These are phyloP conservation scores for Pimephales promelas DNA, from an alignment of 2,113 vertebrate species.

Conservation along the genomic window DNA sequence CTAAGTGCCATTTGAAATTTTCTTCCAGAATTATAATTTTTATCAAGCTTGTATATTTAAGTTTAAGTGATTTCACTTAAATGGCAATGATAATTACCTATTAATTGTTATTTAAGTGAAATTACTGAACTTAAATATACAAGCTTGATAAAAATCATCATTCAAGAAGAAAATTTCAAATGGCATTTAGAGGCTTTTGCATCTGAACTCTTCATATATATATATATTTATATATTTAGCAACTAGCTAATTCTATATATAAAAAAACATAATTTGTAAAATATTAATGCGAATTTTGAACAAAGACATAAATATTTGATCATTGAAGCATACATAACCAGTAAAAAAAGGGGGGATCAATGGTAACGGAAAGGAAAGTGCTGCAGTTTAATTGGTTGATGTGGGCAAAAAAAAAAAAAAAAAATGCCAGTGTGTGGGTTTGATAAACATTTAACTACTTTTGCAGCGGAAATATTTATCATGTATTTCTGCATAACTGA, in stretches of 20 bases:
- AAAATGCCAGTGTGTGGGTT: background rate
- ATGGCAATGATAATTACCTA: too few species aligned
- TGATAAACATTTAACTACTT: conserved; percentile 8
- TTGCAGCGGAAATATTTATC: background rate
- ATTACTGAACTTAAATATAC: too few species aligned
- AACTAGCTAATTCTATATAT: background rate
- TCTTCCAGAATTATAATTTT: too few species aligned
- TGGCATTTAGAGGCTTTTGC: too few species aligned
- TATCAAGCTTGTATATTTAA: too few species aligned
- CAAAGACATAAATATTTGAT: background rate
- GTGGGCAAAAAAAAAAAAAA: background rate
- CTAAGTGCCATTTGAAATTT: too few species aligned
- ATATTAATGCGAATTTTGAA: background rate
- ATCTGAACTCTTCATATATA: too few species aligned
- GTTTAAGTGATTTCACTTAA: too few species aligned
- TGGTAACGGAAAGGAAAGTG: background rate
- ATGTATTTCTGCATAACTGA: background rate
- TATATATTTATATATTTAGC: too few species aligned
- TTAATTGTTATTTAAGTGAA: too few species aligned
- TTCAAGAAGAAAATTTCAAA: too few species aligned
- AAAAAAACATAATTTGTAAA: background rate
- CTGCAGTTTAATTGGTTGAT: background rate
- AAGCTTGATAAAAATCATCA: too few species aligned
- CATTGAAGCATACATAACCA: background rate
- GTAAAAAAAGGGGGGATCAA: background rate